Percentiles rank a stretch among this genome's conserved stretches.
These are phyloP conservation scores for Coregonus suidteri DNA, from an alignment of 2,797 vertebrate species.

Conservation along the genomic window DNA sequence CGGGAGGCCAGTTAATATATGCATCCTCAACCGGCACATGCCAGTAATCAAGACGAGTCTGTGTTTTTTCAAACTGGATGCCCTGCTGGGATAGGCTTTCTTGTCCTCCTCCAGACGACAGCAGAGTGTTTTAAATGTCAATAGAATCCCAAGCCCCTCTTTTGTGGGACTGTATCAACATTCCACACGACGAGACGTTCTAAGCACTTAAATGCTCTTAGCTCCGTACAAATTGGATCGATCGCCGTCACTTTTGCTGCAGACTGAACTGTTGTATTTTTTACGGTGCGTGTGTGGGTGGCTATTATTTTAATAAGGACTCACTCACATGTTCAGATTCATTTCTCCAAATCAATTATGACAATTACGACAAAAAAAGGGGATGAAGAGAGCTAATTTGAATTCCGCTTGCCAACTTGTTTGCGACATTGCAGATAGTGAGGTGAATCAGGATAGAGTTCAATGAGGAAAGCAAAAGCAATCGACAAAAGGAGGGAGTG, in stretches of 20 bases:
- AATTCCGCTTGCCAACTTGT: slow-evolving; percentile 24
- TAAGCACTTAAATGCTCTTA: slow-evolving; percentile 42
- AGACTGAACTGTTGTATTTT: slow-evolving; percentile 29
- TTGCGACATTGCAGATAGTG: slow-evolving; percentile 27
- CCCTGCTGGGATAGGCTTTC: slow-evolving; percentile 56
- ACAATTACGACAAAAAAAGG: slow-evolving; percentile 5
- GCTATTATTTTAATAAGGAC: slow-evolving; percentile 48
- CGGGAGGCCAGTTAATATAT: slow-evolving; percentile 51
- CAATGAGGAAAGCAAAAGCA: neutral
- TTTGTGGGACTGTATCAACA: slow-evolving; percentile 41
- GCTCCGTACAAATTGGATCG: slow-evolving; percentile 47
- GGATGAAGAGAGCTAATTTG: slow-evolving; percentile 30
- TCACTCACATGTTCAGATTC: slow-evolving; percentile 19
- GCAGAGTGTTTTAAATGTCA: slow-evolving; percentile 60
- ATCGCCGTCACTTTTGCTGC: slow-evolving; percentile 36
- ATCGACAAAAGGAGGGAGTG: slow-evolving; percentile 8
- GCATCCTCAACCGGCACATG: slow-evolving; percentile 45
- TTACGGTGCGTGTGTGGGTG: slow-evolving; percentile 24
- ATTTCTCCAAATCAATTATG: slow-evolving; percentile 43
- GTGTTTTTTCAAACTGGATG: slow-evolving; percentile 46
- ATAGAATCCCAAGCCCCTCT: slow-evolving; percentile 31
- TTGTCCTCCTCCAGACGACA: slow-evolving; percentile 51
- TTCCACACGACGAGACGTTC: slow-evolving; percentile 30
- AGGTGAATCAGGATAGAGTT: neutral
- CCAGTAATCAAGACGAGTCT: slow-evolving; percentile 53